phyloP scores from a whole-genome alignment of 2,888 invertebrate genomes.

The Heliconius hortense region DNA sequence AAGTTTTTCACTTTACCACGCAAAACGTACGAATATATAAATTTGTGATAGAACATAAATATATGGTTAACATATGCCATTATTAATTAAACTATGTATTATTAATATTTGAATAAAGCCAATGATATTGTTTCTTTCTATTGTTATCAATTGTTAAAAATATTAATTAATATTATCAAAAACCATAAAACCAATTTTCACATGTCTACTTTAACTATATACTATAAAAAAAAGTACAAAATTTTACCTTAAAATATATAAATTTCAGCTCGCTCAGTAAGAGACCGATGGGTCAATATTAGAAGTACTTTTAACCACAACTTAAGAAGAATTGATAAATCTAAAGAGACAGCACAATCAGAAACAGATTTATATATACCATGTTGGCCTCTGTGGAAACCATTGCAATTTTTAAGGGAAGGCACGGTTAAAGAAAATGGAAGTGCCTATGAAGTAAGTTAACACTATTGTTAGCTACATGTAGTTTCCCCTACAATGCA shows the following conservation, averaged over 20 bases:
- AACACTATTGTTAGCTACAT: background rate
- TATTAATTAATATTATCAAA: too few relatives aligned
- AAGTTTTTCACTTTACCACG: too few relatives aligned
- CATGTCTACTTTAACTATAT: too few relatives aligned
- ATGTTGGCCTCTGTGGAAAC: conserved; percentile 74
- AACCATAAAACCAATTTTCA: too few relatives aligned
- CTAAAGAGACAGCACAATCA: conserved; percentile 56
- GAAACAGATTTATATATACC: conserved; percentile 64
- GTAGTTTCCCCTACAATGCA: background rate
- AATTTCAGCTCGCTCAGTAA: conserved; percentile 66
- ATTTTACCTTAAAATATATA: background rate
- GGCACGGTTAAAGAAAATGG: conserved; percentile 54
- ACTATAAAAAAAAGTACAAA: too few relatives aligned
- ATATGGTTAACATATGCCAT: too few relatives aligned
- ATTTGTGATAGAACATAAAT: too few relatives aligned
- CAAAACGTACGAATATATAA: too few relatives aligned
- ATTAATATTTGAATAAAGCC: too few relatives aligned
- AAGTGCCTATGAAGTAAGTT: conserved; percentile 52
- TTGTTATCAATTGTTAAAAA: too few relatives aligned
- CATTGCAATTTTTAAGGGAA: conserved; percentile 67
- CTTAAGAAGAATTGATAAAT: conserved; percentile 63
- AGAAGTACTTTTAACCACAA: conserved; percentile 75
- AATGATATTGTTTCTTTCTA: too few relatives aligned
- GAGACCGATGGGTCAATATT: conserved; percentile 77
- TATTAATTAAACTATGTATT: too few relatives aligned